Percentiles rank a stretch among this genome's conserved stretches.
phyloP scores from a whole-genome alignment of 2,888 invertebrate genomes.

The Elysia crispata region DNA sequence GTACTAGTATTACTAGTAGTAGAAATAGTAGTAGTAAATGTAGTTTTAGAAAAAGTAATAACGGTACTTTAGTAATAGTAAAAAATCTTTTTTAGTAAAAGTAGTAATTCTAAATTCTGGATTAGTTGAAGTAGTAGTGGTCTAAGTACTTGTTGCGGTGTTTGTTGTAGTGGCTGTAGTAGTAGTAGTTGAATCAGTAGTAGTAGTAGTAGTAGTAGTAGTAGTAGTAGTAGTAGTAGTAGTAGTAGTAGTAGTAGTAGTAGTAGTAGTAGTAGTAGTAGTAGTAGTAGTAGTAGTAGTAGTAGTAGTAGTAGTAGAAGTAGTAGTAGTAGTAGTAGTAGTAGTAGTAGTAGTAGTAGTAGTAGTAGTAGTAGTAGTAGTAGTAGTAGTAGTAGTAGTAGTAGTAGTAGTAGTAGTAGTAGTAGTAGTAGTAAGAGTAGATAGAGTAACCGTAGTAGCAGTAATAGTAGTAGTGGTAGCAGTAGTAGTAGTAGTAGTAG shows the following conservation, averaged over 20 bases:
- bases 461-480: conserved; percentile 42
- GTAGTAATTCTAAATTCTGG: too few species aligned
- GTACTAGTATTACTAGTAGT: too few species aligned
- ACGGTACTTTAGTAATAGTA: too few species aligned
- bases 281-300: conserved; percentile 45
- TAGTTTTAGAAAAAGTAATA: too few species aligned
- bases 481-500: conserved; percentile 44
- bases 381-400: conserved; percentile 10
- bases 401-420: conserved; percentile 38
- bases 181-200: too few species aligned
- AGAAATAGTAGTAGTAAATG: not conserved
- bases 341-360: conserved; percentile 39
- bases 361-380: conserved; percentile 34
- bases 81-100: too few species aligned
- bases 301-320: conserved; percentile 41
- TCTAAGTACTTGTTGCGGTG: not conserved
- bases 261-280: conserved; percentile 42
- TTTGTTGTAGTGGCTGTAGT: too few species aligned
- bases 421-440: too few species aligned
- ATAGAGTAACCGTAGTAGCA: conserved; percentile 36
- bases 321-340: conserved; percentile 43
- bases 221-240: not conserved
- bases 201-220: too few species aligned
- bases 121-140: not conserved
- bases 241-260: conserved; percentile 25